Evolutionary conservation across 2,797 vertebrate genomes (phyloP), one percentile per base, ranked within the genome.

Genomic region (Oreortyx pictus): DNA sequence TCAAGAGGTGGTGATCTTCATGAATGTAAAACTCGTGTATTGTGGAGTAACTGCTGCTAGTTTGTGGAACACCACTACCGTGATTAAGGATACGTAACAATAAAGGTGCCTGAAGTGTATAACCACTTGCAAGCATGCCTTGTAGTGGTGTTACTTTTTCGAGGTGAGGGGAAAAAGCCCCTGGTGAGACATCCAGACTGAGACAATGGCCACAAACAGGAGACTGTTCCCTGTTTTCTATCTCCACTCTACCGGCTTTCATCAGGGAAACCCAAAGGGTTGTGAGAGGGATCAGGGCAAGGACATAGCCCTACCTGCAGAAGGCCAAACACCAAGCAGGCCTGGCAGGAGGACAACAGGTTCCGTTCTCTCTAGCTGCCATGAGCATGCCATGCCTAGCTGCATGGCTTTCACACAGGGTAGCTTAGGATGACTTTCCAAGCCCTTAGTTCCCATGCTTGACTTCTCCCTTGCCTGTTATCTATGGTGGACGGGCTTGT

Each of bases 31-130:
- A 17, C 11, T 66, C 7, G 27, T 6, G 5, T 33, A 18, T 15
- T 80, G n/a, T 24, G 17, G 52, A 24, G 12, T 22, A 66, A 24
- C 50, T 66, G 20, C 17, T 79, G 50, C 14, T 52, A 24, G 31
- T 77, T 46, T n/a, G 20, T 59, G 24, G 25, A 33, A 35, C 22
- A 22, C 24, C 7, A 10, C 10, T 27, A n/a, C 7, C 0, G 0
- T 17, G 31, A 13, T 60, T 37, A 66, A 81, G 17, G 35, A 44
- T 6, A 9, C 10, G 16, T 3, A 16, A 16, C 7, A 46, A 13
- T 65, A 6, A 12, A n/a, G 20, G 3, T 57, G n/a, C 19, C n/a
- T 78, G 47, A 64, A 29, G 29, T 5, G 14, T 12, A 15, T 24
- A 43, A 54, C 31, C 23, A 7, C 15, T 43, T 60, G 27, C 16